phyloP scores from a whole-genome alignment of 2,888 invertebrate genomes.

The Malthinus seriepunctatus region DNA sequence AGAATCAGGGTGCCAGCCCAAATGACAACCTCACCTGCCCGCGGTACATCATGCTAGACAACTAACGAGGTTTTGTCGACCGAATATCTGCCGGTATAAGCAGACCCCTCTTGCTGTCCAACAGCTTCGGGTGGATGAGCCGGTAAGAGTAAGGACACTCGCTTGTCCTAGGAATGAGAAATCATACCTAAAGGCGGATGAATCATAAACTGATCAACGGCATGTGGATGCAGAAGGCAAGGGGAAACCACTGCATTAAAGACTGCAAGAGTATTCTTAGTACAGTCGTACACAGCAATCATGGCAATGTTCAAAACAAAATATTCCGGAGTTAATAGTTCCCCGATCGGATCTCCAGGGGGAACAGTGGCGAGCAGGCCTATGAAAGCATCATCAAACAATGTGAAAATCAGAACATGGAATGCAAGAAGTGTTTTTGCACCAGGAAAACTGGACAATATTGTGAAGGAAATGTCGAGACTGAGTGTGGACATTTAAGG shows the following conservation, averaged over 20 bases:
- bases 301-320: constrained; percentile 11
- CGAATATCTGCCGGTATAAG: constrained; percentile 16
- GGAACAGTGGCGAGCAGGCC: no score
- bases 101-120: constrained; percentile 25
- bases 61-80: neutral
- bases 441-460: constrained; percentile 1
- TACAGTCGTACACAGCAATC: constrained; percentile 6
- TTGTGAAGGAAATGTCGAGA: neutral
- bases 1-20: no score
- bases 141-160: constrained; percentile 17
- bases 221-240: constrained; percentile 20
- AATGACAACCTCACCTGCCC: no score
- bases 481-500: neutral
- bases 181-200: constrained; percentile 20
- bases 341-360: constrained; percentile 15
- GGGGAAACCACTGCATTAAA: constrained; percentile 25
- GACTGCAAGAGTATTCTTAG: constrained; percentile 13
- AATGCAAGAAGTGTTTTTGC: constrained; percentile 12
- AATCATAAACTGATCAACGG: constrained; percentile 16
- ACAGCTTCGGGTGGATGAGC: constrained; percentile 27
- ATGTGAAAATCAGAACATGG: no score
- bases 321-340: constrained; percentile 13
- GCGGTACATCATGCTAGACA: no score
- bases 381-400: no score
- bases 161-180: constrained; percentile 17